Evolutionary conservation across 2,113 vertebrate species (phyloP).

Genomic region (Gavia stellata): DNA sequence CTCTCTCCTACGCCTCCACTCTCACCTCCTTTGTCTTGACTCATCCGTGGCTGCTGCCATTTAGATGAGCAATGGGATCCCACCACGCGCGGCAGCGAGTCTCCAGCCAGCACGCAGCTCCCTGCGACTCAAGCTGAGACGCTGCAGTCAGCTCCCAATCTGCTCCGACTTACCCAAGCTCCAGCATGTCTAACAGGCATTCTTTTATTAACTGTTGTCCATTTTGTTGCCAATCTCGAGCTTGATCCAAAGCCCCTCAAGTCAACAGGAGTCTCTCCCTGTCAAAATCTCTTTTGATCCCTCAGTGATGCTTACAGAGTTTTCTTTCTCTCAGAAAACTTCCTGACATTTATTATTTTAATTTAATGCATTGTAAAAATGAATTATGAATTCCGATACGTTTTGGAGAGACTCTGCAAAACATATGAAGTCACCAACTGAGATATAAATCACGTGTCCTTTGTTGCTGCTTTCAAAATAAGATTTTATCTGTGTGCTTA

Average conservation of each 20-base stretch:
- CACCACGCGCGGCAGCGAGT: background rate
- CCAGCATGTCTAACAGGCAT: background rate
- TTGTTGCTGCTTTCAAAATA: conserved; percentile 9
- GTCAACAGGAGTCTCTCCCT: background rate
- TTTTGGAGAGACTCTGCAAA: background rate
- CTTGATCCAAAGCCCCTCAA: background rate
- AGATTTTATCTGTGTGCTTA: conserved; percentile 3
- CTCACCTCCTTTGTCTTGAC: background rate
- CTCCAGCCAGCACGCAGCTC: background rate
- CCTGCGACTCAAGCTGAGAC: background rate
- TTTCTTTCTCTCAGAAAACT: background rate
- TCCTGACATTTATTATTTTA: background rate
- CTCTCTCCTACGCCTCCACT: background rate
- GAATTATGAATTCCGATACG: background rate
- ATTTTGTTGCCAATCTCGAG: background rate
- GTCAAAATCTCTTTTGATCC: conserved; percentile 10
- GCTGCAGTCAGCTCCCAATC: background rate
- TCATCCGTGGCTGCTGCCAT: background rate
- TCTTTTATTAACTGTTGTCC: background rate
- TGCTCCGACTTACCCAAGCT: background rate
- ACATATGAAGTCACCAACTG: background rate
- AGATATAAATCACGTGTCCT: background rate
- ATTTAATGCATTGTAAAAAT: conserved; percentile 31
- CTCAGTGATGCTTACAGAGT: background rate
- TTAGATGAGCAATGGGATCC: background rate